These are phyloP conservation scores for Bettongia penicillata DNA, from an alignment of 2,113 vertebrate species.

Conservation along the genomic window DNA sequence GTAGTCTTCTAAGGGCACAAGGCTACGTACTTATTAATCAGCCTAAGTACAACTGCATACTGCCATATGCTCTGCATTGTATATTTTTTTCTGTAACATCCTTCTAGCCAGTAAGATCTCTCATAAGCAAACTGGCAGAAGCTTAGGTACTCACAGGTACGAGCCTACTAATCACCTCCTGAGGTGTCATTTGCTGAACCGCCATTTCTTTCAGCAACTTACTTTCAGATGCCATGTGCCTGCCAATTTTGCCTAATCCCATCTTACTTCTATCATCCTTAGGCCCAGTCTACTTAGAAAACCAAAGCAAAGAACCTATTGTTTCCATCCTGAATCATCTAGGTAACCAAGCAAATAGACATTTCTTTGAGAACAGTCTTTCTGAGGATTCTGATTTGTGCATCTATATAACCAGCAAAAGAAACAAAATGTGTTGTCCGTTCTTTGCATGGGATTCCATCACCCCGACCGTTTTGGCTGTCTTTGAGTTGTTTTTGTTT, in stretches of 20 bases:
- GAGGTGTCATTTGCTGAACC: accelerated
- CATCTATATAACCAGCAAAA: slow-evolving; percentile 7
- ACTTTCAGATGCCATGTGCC: not conserved
- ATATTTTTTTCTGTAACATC: not conserved
- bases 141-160: accelerated
- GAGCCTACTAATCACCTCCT: accelerated
- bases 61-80: not conserved
- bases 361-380: slow-evolving; percentile 37
- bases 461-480: slow-evolving; percentile 12
- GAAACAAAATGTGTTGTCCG: not conserved
- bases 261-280: not conserved
- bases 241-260: not conserved
- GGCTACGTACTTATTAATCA: not conserved
- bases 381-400: slow-evolving; percentile 34
- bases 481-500: not conserved
- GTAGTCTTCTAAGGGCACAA: not conserved
- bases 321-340: slow-evolving; percentile 27
- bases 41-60: not conserved
- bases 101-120: not conserved
- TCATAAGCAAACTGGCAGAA: accelerated
- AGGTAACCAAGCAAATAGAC: not conserved
- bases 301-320: not conserved
- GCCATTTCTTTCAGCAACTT: not conserved
- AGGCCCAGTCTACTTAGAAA: slow-evolving; percentile 3
- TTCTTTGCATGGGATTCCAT: not conserved